These are phyloP conservation scores for Drosophila elegans DNA, from an alignment of 1,140 invertebrate species.

Conservation along the genomic window DNA sequence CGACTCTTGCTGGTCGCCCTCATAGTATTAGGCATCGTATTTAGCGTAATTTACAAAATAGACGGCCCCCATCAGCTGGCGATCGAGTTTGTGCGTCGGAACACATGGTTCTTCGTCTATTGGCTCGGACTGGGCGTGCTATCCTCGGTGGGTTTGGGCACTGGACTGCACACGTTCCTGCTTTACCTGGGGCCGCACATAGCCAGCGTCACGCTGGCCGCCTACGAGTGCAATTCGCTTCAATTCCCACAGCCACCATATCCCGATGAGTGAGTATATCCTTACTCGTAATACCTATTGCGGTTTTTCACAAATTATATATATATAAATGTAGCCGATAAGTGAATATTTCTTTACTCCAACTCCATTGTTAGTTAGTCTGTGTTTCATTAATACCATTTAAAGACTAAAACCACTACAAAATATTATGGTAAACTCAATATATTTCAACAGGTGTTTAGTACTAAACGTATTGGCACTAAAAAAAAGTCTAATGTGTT, in stretches of 20 bases:
- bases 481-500: too few species aligned
- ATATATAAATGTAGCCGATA: too few species aligned
- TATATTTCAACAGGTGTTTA: too few species aligned
- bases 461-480: too few species aligned
- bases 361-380: too few species aligned
- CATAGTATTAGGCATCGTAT: constrained; percentile 84
- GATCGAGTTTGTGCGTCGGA: constrained; percentile 85
- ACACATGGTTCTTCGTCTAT: constrained; percentile 92
- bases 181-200: constrained; percentile 97
- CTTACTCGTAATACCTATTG: too few species aligned
- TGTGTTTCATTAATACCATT: too few species aligned
- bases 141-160: constrained; percentile 98
- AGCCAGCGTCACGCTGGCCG: constrained; percentile 98
- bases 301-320: too few species aligned
- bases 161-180: constrained; percentile 99
- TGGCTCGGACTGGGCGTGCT: constrained; percentile 98
- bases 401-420: too few species aligned
- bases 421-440: too few species aligned
- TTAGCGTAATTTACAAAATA: constrained; percentile 84
- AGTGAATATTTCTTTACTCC: too few species aligned
- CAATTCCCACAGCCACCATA: constrained; percentile 97
- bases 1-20: constrained; percentile 84
- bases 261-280: constrained; percentile 91
- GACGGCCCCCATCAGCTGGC: constrained; percentile 85
- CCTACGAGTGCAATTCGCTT: constrained; percentile 97